Percentiles rank a stretch among this genome's conserved stretches.
phyloP scores from a whole-genome alignment of 1,140 invertebrate species.

The Tetragnatha versicolor region DNA sequence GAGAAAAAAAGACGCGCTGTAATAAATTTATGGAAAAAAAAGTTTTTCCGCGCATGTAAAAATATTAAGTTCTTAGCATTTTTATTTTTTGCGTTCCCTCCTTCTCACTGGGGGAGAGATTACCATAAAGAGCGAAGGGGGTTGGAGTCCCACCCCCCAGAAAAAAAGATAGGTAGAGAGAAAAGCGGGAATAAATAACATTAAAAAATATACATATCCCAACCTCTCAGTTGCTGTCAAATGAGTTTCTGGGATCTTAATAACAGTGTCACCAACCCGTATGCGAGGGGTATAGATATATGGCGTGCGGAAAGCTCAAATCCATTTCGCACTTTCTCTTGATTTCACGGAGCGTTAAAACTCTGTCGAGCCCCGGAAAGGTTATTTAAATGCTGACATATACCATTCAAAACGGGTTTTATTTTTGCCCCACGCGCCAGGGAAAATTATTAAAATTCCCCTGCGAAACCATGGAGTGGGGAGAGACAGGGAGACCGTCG shows the following conservation, averaged over 20 bases:
- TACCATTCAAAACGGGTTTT: constrained; percentile 48
- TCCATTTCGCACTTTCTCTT: constrained; percentile 41
- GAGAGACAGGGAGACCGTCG: constrained; percentile 16
- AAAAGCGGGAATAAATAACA: constrained; percentile 39
- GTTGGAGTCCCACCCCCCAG: neutral
- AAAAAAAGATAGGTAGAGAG: constrained; percentile 29
- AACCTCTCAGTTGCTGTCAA: constrained; percentile 12
- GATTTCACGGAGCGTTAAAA: constrained; percentile 47
- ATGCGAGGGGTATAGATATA: constrained; percentile 23
- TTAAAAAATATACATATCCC: constrained; percentile 31
- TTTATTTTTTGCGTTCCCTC: neutral
- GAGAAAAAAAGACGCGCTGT: constrained; percentile 13
- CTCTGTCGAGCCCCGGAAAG: constrained; percentile 1
- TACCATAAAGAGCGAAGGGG: constrained; percentile 29
- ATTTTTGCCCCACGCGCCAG: constrained; percentile 3
- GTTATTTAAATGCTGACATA: constrained; percentile 56
- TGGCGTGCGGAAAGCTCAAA: constrained; percentile 3
- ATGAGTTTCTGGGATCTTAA: constrained; percentile 48
- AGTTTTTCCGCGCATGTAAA: constrained; percentile 23
- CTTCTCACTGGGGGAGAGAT: constrained; percentile 5
- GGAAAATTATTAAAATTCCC: constrained; percentile 53
- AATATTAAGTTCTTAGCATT: constrained; percentile 50
- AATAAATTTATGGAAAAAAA: constrained; percentile 44
- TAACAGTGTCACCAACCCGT: constrained; percentile 51
- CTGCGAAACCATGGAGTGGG: constrained; percentile 5